Evolutionary conservation across 2,888 invertebrate species (phyloP), one percentile per base, ranked within the genome.

Genomic region (Tolmerus cingulatus): DNA sequence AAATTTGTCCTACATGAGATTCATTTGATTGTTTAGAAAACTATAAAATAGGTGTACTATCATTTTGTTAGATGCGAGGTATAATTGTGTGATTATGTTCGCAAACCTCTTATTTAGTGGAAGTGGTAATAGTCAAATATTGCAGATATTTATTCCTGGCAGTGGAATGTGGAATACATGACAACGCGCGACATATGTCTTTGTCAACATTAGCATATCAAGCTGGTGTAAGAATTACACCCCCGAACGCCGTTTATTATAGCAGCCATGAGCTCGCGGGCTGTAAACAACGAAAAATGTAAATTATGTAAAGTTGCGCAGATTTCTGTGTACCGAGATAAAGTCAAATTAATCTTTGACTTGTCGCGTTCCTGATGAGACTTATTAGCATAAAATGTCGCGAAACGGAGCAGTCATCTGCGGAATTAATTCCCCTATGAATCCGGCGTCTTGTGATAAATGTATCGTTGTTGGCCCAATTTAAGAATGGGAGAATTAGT

Each of bases 401-500:
- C 27, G 74, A 85, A 74, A 85, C 57, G 85, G 14, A 46, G 43
- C 74, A 34, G 74, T 84, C 74, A 74, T 34, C 74, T 23, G 43
- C 12, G 74, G 46, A 85, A 46, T 74, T 46, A 74, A 74, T 23
- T 74, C 43, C 43, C 74, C 37, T 37, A 74, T 66, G 30, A 74
- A 74, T 43, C 57, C 74, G n/a, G 19, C 40, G 66, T 27, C 74
- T 74, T 46, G 46, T 74, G 74, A 85, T 85, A 85, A 85, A 74
- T 46, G 74, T 74, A 57, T 43, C 74, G 40, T 74, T 85, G 43
- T 30, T 85, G 23, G 43, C 37, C 74, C 19, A 74, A 85, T 74
- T 74, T 43, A 74, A 74, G 85, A 85, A 85, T 74, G 43, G 46
- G 40, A 74, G 74, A 85, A 85, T 85, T 85, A 85, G 85, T 43